Conservation (phyloP, 2,113 vertebrate genomes). For the Xiphophorus hellerii region DNA sequence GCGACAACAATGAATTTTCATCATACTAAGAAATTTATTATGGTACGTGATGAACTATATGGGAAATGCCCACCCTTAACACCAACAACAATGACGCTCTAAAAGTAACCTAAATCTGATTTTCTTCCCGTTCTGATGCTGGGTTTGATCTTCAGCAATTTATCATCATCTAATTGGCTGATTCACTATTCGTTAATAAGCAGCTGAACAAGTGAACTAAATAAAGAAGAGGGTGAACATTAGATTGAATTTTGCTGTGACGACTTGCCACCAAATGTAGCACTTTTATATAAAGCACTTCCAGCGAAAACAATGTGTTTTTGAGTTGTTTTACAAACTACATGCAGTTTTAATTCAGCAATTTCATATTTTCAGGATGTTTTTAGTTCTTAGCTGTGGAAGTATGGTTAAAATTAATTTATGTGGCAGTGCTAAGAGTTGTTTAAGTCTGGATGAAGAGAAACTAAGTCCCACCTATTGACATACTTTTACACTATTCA, state of each 20-base stretch:
- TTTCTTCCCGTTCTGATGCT: too few relatives aligned
- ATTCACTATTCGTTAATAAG: background rate
- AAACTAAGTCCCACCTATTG: too few relatives aligned
- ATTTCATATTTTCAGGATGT: background rate
- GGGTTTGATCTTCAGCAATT: background rate
- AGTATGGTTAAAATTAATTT: too few relatives aligned
- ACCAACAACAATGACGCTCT: background rate
- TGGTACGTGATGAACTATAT: too few relatives aligned
- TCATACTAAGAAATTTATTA: too few relatives aligned
- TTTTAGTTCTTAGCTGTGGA: background rate
- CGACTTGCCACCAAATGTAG: background rate
- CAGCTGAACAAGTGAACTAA: background rate
- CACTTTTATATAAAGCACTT: background rate
- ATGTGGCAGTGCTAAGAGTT: too few relatives aligned
- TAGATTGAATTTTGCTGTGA: background rate
- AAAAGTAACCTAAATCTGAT: background rate
- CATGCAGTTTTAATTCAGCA: background rate
- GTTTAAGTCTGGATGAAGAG: too few relatives aligned
- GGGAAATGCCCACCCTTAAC: too few relatives aligned
- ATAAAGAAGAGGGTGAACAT: background rate
- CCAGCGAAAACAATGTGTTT: background rate
- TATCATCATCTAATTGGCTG: background rate
- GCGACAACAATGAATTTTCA: too few relatives aligned
- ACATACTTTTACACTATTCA: too few relatives aligned
- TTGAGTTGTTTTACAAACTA: background rate